Percentiles rank a stretch among this genome's conserved stretches.
phyloP scores from a whole-genome alignment of 1,140 invertebrate genomes.

The Tetragonula clypearis region DNA sequence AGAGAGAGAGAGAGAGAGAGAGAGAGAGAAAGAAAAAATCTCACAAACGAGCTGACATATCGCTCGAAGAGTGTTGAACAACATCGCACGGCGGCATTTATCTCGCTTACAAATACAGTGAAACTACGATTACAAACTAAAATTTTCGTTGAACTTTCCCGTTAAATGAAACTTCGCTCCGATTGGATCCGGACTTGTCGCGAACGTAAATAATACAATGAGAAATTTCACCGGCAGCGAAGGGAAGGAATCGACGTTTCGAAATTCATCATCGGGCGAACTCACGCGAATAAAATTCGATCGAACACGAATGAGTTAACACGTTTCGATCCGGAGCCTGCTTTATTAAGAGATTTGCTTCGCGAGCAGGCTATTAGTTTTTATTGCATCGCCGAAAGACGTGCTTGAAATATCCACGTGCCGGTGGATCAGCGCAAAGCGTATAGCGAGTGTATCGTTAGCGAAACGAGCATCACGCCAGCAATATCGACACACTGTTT shows the following conservation, averaged over 20 bases:
- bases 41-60: not conserved
- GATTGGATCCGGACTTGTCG: not conserved
- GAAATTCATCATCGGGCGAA: too few species aligned
- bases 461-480: not conserved
- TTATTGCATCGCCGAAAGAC: not conserved
- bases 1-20: too few species aligned
- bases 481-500: not conserved
- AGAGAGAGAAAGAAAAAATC: not conserved
- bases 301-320: too few species aligned
- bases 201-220: too few species aligned
- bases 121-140: not conserved
- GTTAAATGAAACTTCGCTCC: not conserved
- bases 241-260: too few species aligned
- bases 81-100: not conserved
- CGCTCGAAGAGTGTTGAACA: not conserved
- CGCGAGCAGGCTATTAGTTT: not conserved
- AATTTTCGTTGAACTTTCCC: not conserved
- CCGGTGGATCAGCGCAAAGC: too few species aligned
- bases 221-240: too few species aligned
- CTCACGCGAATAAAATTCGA: too few species aligned
- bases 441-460: not conserved
- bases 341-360: too few species aligned
- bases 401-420: not conserved
- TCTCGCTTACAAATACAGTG: not conserved
- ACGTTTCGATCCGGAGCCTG: too few species aligned